Evolutionary conservation across 2,113 vertebrate species (phyloP).

Genomic region (Pica pica): DNA sequence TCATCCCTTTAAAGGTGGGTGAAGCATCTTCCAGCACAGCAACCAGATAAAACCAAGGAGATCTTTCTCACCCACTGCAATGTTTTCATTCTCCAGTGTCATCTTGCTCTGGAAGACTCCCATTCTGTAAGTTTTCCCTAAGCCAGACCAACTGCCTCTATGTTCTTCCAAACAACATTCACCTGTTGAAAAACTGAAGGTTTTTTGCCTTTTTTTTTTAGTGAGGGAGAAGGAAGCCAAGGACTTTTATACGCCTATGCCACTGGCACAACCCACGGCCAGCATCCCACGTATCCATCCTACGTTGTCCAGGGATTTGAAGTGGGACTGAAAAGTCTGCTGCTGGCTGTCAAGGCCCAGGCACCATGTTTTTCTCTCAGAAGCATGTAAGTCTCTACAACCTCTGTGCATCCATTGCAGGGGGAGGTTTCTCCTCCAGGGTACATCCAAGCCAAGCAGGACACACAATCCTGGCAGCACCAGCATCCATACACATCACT

Average conservation of each 20-base stretch:
- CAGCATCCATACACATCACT: neutral
- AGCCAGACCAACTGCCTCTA: neutral
- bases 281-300: neutral
- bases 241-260: accelerated
- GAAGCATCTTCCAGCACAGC: neutral
- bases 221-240: neutral
- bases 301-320: neutral
- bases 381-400: neutral
- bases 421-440: neutral
- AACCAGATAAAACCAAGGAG: neutral
- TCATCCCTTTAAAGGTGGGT: neutral
- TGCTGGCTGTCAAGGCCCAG: neutral
- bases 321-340: neutral
- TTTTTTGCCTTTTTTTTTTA: accelerated
- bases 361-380: accelerated
- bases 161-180: neutral
- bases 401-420: neutral
- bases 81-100: neutral
- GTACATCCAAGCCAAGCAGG: neutral
- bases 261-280: neutral
- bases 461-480: accelerated
- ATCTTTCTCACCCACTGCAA: neutral
- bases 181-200: neutral
- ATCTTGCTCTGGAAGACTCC: neutral
- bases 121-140: neutral